Conservation (phyloP, 2,113 vertebrate species). For the Phrynosoma blainvillii region DNA sequence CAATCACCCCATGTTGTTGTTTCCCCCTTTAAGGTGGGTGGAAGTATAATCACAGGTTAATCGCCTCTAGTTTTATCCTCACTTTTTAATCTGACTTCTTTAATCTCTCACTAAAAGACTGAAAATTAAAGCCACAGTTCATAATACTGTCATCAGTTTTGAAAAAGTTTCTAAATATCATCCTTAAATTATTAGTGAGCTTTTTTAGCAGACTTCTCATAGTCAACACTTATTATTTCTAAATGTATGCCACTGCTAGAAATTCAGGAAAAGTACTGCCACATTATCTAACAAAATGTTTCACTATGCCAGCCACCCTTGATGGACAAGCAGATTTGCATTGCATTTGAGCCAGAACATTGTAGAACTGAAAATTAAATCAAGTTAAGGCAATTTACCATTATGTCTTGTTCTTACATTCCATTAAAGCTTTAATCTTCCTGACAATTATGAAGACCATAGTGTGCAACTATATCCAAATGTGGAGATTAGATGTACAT, state of each 20-base stretch:
- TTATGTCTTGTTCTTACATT: slow-evolving; percentile 52
- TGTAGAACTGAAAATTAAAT: slow-evolving; percentile 38
- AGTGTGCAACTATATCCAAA: slow-evolving; percentile 46
- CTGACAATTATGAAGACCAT: slow-evolving; percentile 35
- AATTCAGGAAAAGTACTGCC: not conserved
- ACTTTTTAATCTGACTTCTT: slow-evolving; percentile 7
- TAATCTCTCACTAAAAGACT: not conserved
- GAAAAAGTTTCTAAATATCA: slow-evolving; percentile 8
- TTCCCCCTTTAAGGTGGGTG: not conserved
- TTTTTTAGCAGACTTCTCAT: not conserved
- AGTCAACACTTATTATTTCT: slow-evolving; percentile 6
- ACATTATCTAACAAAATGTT: slow-evolving; percentile 25
- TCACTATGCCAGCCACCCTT: not conserved
- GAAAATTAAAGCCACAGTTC: not conserved
- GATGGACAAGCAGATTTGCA: slow-evolving; percentile 34
- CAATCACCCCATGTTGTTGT: not conserved
- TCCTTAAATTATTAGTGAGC: not conserved
- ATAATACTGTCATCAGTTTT: not conserved
- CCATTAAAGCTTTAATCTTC: slow-evolving; percentile 41
- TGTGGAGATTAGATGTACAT: slow-evolving; percentile 48
- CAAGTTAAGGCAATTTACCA: slow-evolving; percentile 46
- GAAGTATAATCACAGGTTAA: not conserved
- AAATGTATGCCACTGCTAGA: not conserved
- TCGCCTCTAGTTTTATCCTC: not conserved
- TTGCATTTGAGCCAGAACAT: slow-evolving; percentile 31